Conservation (phyloP, 1,140 invertebrate genomes). For the Zaprionus davidi region DNA sequence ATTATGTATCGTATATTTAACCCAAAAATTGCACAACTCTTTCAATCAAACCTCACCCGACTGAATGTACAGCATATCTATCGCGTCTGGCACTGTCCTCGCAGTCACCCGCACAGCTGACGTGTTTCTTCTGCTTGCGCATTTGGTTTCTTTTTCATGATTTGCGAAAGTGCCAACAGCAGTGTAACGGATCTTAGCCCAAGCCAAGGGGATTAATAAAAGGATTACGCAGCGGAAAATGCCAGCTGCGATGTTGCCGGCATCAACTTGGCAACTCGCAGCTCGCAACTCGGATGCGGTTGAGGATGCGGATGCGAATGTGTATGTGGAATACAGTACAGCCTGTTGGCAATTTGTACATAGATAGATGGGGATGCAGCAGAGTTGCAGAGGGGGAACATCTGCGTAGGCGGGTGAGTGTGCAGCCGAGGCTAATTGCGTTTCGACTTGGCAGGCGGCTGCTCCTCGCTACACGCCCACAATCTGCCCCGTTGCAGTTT, state of each 20-base stretch:
- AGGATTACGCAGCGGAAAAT: constrained; percentile 81
- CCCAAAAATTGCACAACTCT: neutral
- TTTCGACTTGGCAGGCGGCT: constrained; percentile 53
- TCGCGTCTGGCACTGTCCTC: neutral
- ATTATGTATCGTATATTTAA: no score
- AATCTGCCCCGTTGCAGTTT: constrained; percentile 61
- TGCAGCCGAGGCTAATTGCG: constrained; percentile 69
- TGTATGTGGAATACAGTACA: constrained; percentile 16
- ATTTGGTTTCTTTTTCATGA: constrained; percentile 60
- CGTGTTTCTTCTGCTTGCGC: constrained; percentile 4
- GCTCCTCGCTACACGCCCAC: constrained; percentile 15
- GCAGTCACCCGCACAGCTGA: neutral
- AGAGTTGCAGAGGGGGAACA: neutral
- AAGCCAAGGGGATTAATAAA: constrained; percentile 81
- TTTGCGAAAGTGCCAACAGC: constrained; percentile 79
- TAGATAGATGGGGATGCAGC: constrained; percentile 26
- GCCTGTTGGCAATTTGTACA: constrained; percentile 72
- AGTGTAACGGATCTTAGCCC: constrained; percentile 79
- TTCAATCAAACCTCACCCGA: neutral
- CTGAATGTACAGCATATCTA: neutral
- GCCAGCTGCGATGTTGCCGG: constrained; percentile 69
- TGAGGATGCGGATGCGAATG: constrained; percentile 48
- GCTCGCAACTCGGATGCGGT: constrained; percentile 28
- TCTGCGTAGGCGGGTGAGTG: neutral
- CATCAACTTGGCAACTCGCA: constrained; percentile 59